Base-by-base conservation (phyloP, 2,113 vertebrate species). In the Aptenodytes patagonicus region DNA sequence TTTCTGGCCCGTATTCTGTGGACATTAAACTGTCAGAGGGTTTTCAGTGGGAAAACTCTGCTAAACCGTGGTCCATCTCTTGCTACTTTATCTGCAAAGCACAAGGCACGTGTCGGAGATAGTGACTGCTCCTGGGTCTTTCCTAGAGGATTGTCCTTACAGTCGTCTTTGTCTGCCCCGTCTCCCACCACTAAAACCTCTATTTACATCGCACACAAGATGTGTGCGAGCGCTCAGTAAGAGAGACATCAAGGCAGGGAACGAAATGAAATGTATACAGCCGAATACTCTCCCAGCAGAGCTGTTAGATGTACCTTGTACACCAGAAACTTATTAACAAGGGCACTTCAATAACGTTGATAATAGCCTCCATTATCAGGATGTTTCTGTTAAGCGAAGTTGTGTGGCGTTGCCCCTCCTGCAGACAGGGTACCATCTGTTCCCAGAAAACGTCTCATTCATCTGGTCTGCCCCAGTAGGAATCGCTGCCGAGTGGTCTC, bases 361-460 rank as follows among this genome's bases (percentile, higher is more conserved):
- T 97, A 96, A 92, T 77, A 69, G 94, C 71, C 61, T 83, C 80
- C 69, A 49, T 97, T 97, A 92, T 76, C 65, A 52, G 36, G 75
- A 77, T 88, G 94, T 69, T 91, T 93, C 97, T 95, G 19, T 96
- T 97, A 88, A 96, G 87, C 29, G 49, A 20, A 75, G 95, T 96
- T 95, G 95, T 82, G 94, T 80, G 62, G 58, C 66, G 81, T 79
- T 83, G 91, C 90, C 91, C 60, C 68, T 86, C 71, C 83, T 87
- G 97, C 95, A 82, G 96, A 83, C 92, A 57, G 87, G 84, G 94
- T 71, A 91, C 97, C 97, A 97, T 98, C 97, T 98, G 97, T 94
- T 98, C 94, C 93, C 76, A 90, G 95, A 95, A 95, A 97, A 89
- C 32, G 26, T 75, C 97, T 96, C 80, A 87, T 97, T 97, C 94